Conservation (phyloP, 2,888 invertebrate species). For the Embidobia sp. region DNA sequence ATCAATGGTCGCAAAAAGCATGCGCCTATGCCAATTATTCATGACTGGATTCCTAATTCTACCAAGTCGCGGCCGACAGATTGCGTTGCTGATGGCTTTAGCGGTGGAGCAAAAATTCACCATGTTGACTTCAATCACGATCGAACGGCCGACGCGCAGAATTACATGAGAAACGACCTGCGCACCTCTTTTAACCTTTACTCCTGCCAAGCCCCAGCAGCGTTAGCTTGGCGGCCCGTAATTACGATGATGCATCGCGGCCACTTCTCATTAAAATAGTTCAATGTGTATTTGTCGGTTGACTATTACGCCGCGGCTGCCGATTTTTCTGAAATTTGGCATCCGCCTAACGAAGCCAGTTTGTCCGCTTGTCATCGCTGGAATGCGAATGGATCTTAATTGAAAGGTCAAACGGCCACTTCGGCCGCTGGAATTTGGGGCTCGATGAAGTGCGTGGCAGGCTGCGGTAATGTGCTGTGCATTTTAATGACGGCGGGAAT, state of each 20-base stretch:
- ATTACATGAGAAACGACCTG: constrained; percentile 64
- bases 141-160: constrained; percentile 53
- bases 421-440: constrained; percentile 25
- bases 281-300: too few relatives aligned
- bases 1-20: constrained; percentile 23
- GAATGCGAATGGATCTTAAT: too few relatives aligned
- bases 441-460: constrained; percentile 1
- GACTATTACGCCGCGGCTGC: too few relatives aligned
- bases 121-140: too few relatives aligned
- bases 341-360: too few relatives aligned
- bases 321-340: too few relatives aligned
- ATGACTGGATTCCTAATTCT: constrained; percentile 16
- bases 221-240: constrained; percentile 72
- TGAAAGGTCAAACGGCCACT: constrained; percentile 34
- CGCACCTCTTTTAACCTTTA: constrained; percentile 75
- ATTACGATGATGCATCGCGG: constrained; percentile 79
- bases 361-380: too few relatives aligned
- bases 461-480: constrained; percentile 17
- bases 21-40: constrained; percentile 22
- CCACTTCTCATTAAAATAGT: constrained; percentile 79
- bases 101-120: too few relatives aligned
- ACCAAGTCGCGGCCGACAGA: not conserved
- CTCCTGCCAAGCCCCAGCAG: constrained; percentile 70
- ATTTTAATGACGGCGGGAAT: constrained; percentile 43
- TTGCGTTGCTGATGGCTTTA: too few relatives aligned